Base-by-base conservation (phyloP, 1,140 invertebrate genomes). In the Polypedilum pembai region DNA sequence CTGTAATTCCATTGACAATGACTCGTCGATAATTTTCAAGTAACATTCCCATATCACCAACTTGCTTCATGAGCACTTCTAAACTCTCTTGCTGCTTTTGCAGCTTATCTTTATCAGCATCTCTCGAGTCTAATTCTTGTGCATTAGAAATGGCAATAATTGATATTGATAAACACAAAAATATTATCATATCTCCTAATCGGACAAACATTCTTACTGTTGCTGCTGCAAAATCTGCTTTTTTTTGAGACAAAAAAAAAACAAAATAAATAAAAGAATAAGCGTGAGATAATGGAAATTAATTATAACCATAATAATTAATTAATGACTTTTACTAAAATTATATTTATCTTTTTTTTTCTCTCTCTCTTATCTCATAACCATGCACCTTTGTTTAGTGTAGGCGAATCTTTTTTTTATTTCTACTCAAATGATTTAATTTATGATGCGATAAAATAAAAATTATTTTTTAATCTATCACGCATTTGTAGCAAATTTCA, bases 241-340 rank as follows among this genome's bases (percentile, higher is more conserved):
- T 56, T 21, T 66, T 66, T 69, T 5, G 65, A 3, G 17, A 18
- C 7, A 20, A 21, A 69, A 69, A 7, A n/a, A 1, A 66, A 69
- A 69, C n/a, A 56, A 56, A 56, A 3, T 3, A 56, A 3, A 56
- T 3, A 33, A 33, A 33, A 33, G 24, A 3, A 33, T 3, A 33
- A 33, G n/a, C 45, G 45, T n/a, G 3, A 56, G n/a, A 56, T n/a
- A n/a, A 56, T 56, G 45, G n/a, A n/a, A n/a, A 56, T 56, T 56
- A 56, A 56, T 56, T 56, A 56, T 18, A 66, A 66, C 63, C n/a
- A 66, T 66, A 20, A 69, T 69, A 69, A 69, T 69, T 69, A 69
- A 69, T 69, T 69, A 20, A 69, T 56, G 45, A 56, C 12, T 56
- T 45, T 56, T n/a, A n/a, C n/a, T 56, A 12, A n/a, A 56, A 56